phyloP scores from a whole-genome alignment of 2,113 vertebrate species.

The Athene noctua region DNA sequence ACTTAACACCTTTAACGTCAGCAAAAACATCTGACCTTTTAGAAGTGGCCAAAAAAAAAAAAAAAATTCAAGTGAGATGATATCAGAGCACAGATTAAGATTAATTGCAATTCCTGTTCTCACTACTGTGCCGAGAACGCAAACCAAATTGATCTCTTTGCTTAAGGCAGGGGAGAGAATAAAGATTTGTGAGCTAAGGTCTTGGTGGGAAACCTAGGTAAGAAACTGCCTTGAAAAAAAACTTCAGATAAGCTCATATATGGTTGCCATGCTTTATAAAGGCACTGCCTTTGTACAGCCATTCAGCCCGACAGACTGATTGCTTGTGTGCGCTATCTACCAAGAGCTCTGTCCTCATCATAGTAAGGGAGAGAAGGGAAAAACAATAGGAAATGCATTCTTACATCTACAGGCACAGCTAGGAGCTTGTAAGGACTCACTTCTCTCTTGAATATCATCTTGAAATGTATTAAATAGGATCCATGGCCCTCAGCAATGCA shows the following conservation, averaged over 20 bases:
- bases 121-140: neutral
- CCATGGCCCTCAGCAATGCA: neutral
- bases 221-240: neutral
- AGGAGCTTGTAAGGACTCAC: neutral
- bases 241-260: neutral
- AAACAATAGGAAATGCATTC: neutral
- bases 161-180: neutral
- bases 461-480: neutral
- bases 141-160: neutral
- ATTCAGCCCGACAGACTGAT: neutral
- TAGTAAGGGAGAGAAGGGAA: neutral
- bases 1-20: conserved; percentile 4
- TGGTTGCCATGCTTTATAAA: neutral
- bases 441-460: neutral
- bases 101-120: neutral
- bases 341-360: neutral
- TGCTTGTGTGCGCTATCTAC: neutral
- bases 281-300: neutral
- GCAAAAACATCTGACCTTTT: neutral
- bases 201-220: neutral
- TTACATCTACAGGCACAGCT: neutral
- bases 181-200: neutral
- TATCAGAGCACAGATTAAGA: neutral
- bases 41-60: neutral
- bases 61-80: neutral